A percentile compares a stretch with the other conserved stretches of the same genome.
phyloP scores from a whole-genome alignment of 2,797 vertebrate genomes.

The Tapirus indicus region DNA sequence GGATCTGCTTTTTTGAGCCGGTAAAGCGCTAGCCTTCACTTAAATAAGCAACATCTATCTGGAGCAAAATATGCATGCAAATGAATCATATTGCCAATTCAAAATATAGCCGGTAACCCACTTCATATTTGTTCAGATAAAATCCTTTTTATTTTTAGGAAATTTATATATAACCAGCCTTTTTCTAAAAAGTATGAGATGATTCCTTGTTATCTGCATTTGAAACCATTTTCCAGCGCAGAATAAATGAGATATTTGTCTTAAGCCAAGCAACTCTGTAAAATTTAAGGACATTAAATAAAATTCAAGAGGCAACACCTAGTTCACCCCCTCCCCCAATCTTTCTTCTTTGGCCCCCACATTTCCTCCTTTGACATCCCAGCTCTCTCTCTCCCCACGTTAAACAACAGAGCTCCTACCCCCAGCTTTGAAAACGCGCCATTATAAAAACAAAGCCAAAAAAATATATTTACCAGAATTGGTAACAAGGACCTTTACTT shows the following conservation, averaged over 20 bases:
- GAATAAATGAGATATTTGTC: background rate
- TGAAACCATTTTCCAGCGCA: background rate
- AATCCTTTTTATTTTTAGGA: constrained; percentile 68
- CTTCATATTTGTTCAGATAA: constrained; percentile 73
- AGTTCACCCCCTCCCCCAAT: rapidly evolving
- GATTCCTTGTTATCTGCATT: background rate
- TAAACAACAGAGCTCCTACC: background rate
- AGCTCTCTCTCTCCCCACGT: background rate
- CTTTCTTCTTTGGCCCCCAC: background rate
- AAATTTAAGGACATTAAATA: background rate
- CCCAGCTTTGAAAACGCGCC: background rate
- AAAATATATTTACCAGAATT: background rate
- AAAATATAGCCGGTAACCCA: constrained; percentile 79
- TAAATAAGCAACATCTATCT: constrained; percentile 73
- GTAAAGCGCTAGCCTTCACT: constrained; percentile 88
- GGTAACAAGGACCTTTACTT: background rate
- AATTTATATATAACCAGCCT: background rate
- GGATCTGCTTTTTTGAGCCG: constrained; percentile 84
- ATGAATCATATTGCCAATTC: constrained; percentile 72
- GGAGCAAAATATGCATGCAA: constrained; percentile 63
- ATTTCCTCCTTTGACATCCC: background rate
- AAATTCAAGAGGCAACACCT: background rate
- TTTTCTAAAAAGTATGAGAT: background rate
- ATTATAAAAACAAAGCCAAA: background rate
- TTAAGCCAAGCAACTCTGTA: background rate